Percentiles rank a stretch among this genome's conserved stretches.
Conservation (phyloP, 2,797 vertebrate genomes). For the Cottoperca gobio region DNA sequence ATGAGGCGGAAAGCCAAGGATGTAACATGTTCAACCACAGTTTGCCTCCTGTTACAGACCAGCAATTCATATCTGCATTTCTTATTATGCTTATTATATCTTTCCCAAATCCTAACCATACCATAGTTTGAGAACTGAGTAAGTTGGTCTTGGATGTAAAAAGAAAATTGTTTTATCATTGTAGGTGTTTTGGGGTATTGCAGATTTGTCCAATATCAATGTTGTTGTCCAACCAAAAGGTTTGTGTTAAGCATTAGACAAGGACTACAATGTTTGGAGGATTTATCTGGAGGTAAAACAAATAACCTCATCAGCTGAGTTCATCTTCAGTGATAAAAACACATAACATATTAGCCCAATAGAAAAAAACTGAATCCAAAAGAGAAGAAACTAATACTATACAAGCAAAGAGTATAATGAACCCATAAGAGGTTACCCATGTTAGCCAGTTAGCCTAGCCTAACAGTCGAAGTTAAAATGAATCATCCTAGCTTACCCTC, state of each 20-base stretch:
- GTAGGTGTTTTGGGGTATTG: background rate
- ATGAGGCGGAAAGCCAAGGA: background rate
- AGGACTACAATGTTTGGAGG: background rate
- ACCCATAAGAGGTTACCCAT: background rate
- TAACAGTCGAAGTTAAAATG: background rate
- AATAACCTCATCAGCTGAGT: background rate
- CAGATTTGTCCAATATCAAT: background rate
- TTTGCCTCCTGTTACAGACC: no score
- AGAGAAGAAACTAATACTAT: background rate
- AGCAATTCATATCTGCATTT: no score
- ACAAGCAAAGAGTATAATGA: no score
- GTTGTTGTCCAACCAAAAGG: no score
- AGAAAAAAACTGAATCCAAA: background rate
- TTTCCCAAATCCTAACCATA: no score
- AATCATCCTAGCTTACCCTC: background rate
- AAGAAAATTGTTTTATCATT: no score
- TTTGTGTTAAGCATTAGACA: no score
- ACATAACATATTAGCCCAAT: background rate
- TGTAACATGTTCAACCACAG: no score
- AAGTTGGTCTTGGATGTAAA: background rate
- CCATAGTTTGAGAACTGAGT: background rate
- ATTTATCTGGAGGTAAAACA: background rate
- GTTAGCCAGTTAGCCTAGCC: background rate
- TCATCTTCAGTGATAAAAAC: no score
- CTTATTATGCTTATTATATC: no score